Percentiles rank a stretch among this genome's conserved stretches.
Evolutionary conservation across 2,113 vertebrate species (phyloP).

Genomic region (Actenoides lindsayi): DNA sequence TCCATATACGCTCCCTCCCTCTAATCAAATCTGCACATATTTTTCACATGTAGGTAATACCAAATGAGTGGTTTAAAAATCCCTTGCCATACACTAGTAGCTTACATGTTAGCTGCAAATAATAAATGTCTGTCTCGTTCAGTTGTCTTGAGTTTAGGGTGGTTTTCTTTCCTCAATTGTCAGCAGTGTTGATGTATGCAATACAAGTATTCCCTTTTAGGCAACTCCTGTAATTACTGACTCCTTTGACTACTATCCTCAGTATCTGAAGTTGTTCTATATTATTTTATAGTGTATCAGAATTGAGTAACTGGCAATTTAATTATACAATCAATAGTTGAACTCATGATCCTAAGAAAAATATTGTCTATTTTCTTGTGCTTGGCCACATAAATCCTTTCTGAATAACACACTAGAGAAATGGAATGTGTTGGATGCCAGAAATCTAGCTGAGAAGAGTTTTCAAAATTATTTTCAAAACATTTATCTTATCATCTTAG

Average conservation of each 20-base stretch:
- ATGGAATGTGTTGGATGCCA: slow-evolving; percentile 3
- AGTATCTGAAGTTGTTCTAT: neutral
- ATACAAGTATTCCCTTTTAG: neutral
- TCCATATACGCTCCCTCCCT: neutral
- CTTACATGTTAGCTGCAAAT: neutral
- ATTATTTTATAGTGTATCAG: neutral
- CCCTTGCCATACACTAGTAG: neutral
- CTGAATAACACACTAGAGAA: neutral
- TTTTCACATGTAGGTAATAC: neutral
- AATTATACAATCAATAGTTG: neutral
- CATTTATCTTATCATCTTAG: neutral
- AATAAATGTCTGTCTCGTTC: neutral
- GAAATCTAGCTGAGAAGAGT: neutral
- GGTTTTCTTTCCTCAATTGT: neutral
- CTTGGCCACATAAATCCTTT: slow-evolving; percentile 1
- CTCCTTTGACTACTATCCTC: neutral
- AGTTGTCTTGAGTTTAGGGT: neutral
- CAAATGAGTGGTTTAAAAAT: neutral
- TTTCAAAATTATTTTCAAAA: slow-evolving; percentile 20
- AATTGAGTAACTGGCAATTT: neutral
- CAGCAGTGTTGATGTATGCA: fast-evolving
- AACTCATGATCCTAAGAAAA: neutral
- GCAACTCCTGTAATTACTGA: neutral
- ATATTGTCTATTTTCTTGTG: neutral
- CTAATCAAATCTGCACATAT: neutral